Evolutionary conservation across 2,888 invertebrate genomes (phyloP).

Genomic region (Melanargia galathea): DNA sequence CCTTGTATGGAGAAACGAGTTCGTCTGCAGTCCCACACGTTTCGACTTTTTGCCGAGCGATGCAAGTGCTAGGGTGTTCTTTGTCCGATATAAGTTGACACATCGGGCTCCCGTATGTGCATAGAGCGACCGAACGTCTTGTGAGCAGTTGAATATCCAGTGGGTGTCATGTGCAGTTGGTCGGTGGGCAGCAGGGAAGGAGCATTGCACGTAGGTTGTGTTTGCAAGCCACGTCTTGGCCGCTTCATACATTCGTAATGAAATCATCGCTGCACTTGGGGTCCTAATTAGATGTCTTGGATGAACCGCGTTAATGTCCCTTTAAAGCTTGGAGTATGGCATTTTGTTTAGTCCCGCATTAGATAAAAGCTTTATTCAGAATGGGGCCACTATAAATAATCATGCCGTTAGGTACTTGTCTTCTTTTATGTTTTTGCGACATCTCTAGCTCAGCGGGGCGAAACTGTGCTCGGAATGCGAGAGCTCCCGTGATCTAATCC

Average conservation of each 20-base stretch:
- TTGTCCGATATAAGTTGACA: slow-evolving; percentile 56
- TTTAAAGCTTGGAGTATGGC: slow-evolving; percentile 37
- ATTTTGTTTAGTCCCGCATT: slow-evolving; percentile 29
- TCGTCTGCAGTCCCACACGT: slow-evolving; percentile 80
- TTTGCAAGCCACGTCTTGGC: slow-evolving; percentile 67
- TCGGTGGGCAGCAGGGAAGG: slow-evolving; percentile 56
- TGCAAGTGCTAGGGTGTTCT: slow-evolving; percentile 69
- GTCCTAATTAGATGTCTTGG: slow-evolving; percentile 61
- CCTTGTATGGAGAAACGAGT: slow-evolving; percentile 81
- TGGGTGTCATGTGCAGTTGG: slow-evolving; percentile 57
- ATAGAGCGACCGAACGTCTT: slow-evolving; percentile 40
- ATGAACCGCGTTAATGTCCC: slow-evolving; percentile 35
- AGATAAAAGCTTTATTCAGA: background rate
- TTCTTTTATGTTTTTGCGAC: background rate
- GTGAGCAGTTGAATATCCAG: slow-evolving; percentile 49
- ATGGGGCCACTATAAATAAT: background rate
- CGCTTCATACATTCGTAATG: slow-evolving; percentile 76
- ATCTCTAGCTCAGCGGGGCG: slow-evolving; percentile 1
- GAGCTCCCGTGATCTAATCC: slow-evolving; percentile 2
- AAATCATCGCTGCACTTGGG: slow-evolving; percentile 58
- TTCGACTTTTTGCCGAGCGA: slow-evolving; percentile 74
- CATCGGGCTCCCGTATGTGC: slow-evolving; percentile 50
- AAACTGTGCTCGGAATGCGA: slow-evolving; percentile 3
- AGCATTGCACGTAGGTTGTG: slow-evolving; percentile 72
- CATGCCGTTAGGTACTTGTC: background rate